A percentile compares a stretch with the other conserved stretches of the same genome.
Evolutionary conservation across 1,140 invertebrate species (phyloP).

Genomic region (Nomia melanderi): DNA sequence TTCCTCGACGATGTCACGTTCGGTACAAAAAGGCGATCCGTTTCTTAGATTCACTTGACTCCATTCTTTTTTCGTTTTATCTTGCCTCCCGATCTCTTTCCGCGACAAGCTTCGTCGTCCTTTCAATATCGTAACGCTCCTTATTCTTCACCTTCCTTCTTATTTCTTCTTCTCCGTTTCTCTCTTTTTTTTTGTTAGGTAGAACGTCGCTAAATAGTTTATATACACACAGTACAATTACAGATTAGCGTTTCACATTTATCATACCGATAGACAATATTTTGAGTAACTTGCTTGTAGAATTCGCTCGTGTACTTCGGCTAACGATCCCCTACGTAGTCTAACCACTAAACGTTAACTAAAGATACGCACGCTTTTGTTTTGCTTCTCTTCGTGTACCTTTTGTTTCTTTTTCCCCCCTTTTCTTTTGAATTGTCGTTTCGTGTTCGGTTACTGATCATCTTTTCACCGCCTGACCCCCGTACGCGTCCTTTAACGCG

Average conservation of each 20-base stretch:
- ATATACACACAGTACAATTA: slow-evolving; percentile 68
- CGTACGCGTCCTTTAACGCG: too few relatives aligned
- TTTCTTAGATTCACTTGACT: too few relatives aligned
- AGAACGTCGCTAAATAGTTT: slow-evolving; percentile 57
- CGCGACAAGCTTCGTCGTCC: slow-evolving; percentile 6
- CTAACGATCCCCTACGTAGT: slow-evolving; percentile 65
- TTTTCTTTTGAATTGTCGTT: not conserved
- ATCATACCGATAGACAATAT: slow-evolving; percentile 66
- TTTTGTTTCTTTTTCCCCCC: not conserved
- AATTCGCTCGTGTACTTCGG: slow-evolving; percentile 50
- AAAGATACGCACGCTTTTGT: slow-evolving; percentile 46
- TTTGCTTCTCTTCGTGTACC: not conserved
- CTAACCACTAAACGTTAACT: slow-evolving; percentile 62
- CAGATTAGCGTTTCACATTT: slow-evolving; percentile 66
- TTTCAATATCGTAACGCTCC: slow-evolving; percentile 31
- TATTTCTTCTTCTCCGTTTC: too few relatives aligned
- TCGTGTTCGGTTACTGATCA: slow-evolving; percentile 1
- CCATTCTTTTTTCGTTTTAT: not conserved
- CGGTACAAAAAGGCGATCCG: not conserved
- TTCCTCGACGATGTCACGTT: not conserved
- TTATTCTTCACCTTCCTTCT: not conserved
- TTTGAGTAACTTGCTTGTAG: slow-evolving; percentile 59
- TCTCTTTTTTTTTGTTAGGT: slow-evolving; percentile 43
- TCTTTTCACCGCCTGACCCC: too few relatives aligned
- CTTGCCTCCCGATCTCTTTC: not conserved